Evolutionary conservation across 2,888 invertebrate genomes (phyloP).

Genomic region (Orthosia cruda): DNA sequence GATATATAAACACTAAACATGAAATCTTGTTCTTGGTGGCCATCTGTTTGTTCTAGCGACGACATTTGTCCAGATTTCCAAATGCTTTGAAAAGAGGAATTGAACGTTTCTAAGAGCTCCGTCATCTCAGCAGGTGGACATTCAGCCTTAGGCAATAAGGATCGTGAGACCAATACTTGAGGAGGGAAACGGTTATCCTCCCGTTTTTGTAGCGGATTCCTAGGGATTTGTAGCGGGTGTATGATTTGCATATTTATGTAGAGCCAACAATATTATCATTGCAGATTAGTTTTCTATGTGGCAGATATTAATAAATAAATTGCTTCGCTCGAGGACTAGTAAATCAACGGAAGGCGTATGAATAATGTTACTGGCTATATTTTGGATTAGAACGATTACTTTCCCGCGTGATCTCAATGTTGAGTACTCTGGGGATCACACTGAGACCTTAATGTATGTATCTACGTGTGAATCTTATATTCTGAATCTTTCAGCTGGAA

Average conservation of each 20-base stretch:
- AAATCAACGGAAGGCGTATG: constrained; percentile 22
- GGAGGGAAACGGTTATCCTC: constrained; percentile 70
- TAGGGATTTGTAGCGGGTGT: constrained; percentile 74
- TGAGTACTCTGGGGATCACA: constrained; percentile 29
- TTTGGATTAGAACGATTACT: constrained; percentile 32
- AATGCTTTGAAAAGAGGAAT: constrained; percentile 31
- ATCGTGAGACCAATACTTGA: constrained; percentile 78
- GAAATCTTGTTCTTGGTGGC: constrained; percentile 16
- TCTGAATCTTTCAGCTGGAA: constrained; percentile 21
- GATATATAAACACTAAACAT: constrained; percentile 4
- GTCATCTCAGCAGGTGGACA: constrained; percentile 71
- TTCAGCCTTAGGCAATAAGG: constrained; percentile 70
- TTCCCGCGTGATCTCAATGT: constrained; percentile 42
- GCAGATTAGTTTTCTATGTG: constrained; percentile 70
- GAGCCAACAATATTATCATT: constrained; percentile 72
- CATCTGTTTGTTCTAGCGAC: constrained; percentile 24
- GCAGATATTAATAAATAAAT: constrained; percentile 63
- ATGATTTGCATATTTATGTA: constrained; percentile 79
- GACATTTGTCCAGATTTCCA: constrained; percentile 46
- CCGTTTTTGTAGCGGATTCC: too few relatives aligned
- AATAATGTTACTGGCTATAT: constrained; percentile 32
- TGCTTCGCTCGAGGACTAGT: constrained; percentile 38
- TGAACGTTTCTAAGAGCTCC: constrained; percentile 47
- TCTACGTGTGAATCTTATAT: constrained; percentile 19
- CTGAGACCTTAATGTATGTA: constrained; percentile 25